Conservation (phyloP, 2,113 vertebrate genomes). For the Charadrius vociferus region DNA sequence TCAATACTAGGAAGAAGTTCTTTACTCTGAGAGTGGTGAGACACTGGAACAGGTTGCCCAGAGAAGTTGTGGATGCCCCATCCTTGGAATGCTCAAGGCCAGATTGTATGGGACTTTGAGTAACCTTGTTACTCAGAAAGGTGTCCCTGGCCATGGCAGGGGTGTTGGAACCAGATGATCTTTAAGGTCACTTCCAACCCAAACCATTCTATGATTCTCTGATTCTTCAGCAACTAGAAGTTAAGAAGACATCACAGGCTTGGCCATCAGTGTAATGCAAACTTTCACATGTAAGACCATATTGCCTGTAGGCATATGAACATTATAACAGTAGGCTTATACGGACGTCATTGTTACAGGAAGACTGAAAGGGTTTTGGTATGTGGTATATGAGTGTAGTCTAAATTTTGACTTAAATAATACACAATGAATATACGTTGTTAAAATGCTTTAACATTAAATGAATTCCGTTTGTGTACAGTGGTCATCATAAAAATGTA, state of each 20-base stretch:
- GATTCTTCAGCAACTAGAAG: background rate
- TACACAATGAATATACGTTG: background rate
- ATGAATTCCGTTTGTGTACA: background rate
- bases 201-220: background rate
- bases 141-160: no score
- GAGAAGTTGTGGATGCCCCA: background rate
- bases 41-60: background rate
- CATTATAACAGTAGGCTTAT: background rate
- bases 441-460: background rate
- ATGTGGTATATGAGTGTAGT: background rate
- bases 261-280: background rate
- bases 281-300: background rate
- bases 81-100: background rate
- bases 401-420: background rate
- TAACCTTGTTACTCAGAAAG: no score
- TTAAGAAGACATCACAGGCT: background rate
- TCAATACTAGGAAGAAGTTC: no score
- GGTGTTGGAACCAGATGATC: background rate
- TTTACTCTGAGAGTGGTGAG: no score
- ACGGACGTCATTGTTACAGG: background rate
- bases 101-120: background rate
- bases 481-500: background rate
- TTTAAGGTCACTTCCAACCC: background rate
- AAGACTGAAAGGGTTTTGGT: background rate
- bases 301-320: background rate